Base-by-base conservation (phyloP, 2,113 vertebrate genomes). In the Paradoxurus hermaphroditus region DNA sequence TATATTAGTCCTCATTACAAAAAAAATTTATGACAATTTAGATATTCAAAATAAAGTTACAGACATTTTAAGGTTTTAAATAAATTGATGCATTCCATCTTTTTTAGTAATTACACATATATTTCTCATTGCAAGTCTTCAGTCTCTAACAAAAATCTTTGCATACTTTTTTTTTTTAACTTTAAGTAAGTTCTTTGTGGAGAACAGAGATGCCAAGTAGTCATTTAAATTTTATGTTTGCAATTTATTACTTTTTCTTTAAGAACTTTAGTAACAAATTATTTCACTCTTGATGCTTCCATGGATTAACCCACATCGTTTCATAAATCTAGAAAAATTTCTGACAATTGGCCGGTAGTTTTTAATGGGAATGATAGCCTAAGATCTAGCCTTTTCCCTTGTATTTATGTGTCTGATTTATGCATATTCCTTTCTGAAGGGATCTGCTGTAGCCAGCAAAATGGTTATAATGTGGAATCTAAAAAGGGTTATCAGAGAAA, bases 321-420 rank as follows among this genome's bases (percentile, higher is more conserved):
- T 88, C 19, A 34, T 65, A 95, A 95, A 89, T 97, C 78, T 96
- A 59, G 63, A 88, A 93, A 88, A 36, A 87, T 86, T 88, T 41
- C 72, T 75, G 41, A 87, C 68, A 95, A 65, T 13, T 67, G 21
- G 87, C 73, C n/a, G 70, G 44, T 59, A 68, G n/a, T 78, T 95
- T 93, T 89, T 82, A 62, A 68, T 78, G 39, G n/a, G 34, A 86
- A 82, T 70, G 51, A 82, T 67, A 83, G 14, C 75, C 5, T 51
- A 62, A 95, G 21, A 7, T 25, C 4, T 91, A 77, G 18, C 3
- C 5, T 86, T 65, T 92, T 81, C 27, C n/a, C n/a, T 34, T 44
- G 1, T 81, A 12, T 79, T 27, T 15, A 12, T 93, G 5, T 63
- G 14, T 83, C 49, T 41, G 16, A 34, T n/a, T 53, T 53, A 44